These are phyloP conservation scores for Phocoena phocoena DNA, from an alignment of 2,113 vertebrate species.

Conservation along the genomic window DNA sequence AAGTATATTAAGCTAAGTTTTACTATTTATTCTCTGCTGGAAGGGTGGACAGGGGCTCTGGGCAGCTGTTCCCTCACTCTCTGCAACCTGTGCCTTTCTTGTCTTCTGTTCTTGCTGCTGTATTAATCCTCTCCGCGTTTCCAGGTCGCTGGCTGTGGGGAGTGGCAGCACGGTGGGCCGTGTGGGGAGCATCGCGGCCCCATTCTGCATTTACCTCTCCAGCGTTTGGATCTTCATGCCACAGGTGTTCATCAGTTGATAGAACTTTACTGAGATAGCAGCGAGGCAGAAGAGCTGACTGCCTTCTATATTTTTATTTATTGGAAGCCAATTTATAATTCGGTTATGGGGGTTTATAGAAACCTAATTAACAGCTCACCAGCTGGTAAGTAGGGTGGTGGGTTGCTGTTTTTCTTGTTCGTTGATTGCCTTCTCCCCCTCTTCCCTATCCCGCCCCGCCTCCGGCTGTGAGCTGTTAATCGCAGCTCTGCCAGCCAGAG, in stretches of 20 bases:
- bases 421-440: neutral
- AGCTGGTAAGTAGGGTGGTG: neutral
- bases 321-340: neutral
- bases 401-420: neutral
- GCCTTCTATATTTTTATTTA: neutral
- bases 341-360: neutral
- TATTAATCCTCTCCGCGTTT: neutral
- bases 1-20: neutral
- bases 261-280: neutral
- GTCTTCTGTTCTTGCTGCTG: neutral
- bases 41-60: neutral
- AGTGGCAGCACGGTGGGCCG: slow-evolving; percentile 95
- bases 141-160: slow-evolving; percentile 92
- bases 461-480: neutral
- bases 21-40: neutral
- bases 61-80: neutral
- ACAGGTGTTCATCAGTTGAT: slow-evolving; percentile 84
- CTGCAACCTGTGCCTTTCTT: neutral
- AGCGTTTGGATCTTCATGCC: slow-evolving; percentile 92
- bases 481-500: neutral
- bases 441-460: too few relatives aligned
- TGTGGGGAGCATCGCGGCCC: slow-evolving; percentile 91
- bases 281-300: neutral
- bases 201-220: slow-evolving; percentile 90
- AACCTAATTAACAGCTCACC: neutral